phyloP scores from a whole-genome alignment of 2,113 vertebrate species.

The Calidris pugnax region DNA sequence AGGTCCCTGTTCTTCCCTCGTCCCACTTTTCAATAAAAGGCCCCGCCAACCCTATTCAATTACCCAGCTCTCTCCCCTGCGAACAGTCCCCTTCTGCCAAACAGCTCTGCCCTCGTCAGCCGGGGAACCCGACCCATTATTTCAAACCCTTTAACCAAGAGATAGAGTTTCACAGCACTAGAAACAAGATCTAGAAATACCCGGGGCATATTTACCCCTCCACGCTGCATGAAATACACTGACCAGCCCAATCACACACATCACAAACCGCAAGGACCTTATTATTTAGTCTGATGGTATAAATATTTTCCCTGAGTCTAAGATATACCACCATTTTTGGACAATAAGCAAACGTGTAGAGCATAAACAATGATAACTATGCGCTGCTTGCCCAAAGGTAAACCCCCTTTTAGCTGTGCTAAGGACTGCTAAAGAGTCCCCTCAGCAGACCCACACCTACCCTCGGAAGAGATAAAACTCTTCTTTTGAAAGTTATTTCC shows the following conservation, averaged over 20 bases:
- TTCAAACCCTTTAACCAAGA: background rate
- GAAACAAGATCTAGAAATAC: background rate
- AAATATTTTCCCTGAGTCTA: background rate
- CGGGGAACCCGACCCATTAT: background rate
- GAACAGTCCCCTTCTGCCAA: background rate
- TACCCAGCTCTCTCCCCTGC: background rate
- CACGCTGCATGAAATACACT: background rate
- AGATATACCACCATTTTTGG: constrained; percentile 17
- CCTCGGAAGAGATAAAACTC: background rate
- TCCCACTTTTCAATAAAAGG: background rate
- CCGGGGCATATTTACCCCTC: background rate
- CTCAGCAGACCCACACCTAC: background rate
- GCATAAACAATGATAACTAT: constrained; percentile 5
- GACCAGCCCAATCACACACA: background rate
- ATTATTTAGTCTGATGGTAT: background rate
- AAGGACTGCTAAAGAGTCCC: fast-evolving
- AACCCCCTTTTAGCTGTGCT: background rate
- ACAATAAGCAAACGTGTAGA: background rate
- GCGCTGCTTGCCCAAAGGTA: background rate
- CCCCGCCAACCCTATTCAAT: background rate
- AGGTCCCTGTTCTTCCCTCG: background rate
- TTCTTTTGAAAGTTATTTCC: background rate
- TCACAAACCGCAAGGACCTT: background rate
- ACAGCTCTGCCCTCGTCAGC: background rate
- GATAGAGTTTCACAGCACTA: background rate